Base-by-base conservation (phyloP, 2,797 vertebrate genomes). In the Percopsis omiscomaycus region DNA sequence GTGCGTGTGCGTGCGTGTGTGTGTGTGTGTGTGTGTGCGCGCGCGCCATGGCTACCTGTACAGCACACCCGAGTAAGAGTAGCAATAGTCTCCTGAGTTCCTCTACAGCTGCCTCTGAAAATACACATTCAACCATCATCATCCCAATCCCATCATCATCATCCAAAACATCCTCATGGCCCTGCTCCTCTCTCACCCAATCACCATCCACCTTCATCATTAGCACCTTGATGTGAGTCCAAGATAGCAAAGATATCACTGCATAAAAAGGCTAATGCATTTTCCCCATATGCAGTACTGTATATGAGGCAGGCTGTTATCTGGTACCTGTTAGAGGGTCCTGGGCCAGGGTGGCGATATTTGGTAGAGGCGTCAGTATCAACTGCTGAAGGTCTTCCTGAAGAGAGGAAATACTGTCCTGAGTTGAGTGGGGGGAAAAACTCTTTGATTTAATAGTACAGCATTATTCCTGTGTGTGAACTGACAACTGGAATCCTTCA, bases 301-400 rank as follows among this genome's bases (percentile, higher is more conserved):
- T 4, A 37, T 6, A 37, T 37, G 6, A 37, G 82, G 78, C 74
- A 48, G 14, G 28, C 22, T 46, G 71, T 79, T 84, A 80, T 88
- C 85, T 79, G 71, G 79, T 88, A 97, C 96, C 95, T 93, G 95
- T 95, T 58, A 95, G 81, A 42, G 95, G 94, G 74, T 96, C 93
- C 71, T 91, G 92, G 29, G 92, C 94, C 87, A 97, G 63, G 45
- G 93, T 91, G 78, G 93, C 92, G 37, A 94, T 85, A 42, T 96
- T 95, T 45, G 96, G 96, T 32, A 96, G 92, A 2, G 92, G 83
- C 74, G 91, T 93, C 81, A 97, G 86, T 77, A 97, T 89, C 83
- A 96, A 77, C 83, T 96, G 93, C 84, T 95, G 95, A 29, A 97
- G 89, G 75, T 95, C 92, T 69, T 96, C 94, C 96, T 97, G 80